phyloP scores from a whole-genome alignment of 2,113 vertebrate genomes.

The Odocoileus virginianus region DNA sequence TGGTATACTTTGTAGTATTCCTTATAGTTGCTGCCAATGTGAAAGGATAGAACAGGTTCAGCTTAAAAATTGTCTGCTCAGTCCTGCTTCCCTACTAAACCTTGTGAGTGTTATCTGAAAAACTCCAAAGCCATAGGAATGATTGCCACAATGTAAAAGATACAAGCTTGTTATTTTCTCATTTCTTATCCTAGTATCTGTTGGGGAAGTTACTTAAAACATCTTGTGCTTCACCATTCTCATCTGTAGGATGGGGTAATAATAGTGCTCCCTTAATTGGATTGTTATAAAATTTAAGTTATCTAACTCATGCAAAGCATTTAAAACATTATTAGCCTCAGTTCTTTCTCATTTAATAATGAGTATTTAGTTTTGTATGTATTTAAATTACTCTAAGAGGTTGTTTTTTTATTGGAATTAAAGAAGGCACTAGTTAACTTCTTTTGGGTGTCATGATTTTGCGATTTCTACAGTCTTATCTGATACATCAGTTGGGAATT shows the following conservation, averaged over 20 bases:
- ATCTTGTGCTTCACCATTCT: not conserved
- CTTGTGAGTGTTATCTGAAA: not conserved
- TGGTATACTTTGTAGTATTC: not conserved
- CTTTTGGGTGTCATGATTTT: not conserved
- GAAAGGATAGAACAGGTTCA: not conserved
- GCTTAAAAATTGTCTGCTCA: not conserved
- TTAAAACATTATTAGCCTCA: not conserved
- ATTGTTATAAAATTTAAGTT: not conserved
- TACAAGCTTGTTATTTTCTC: not conserved
- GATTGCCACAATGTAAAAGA: not conserved
- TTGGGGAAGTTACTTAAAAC: not conserved
- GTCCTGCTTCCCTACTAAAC: not conserved
- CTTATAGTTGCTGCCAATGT: not conserved
- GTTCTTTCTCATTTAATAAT: not conserved
- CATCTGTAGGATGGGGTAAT: not conserved
- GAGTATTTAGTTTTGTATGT: not conserved
- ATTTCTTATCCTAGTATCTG: not conserved
- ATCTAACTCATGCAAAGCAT: not conserved
- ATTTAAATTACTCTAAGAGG: not conserved
- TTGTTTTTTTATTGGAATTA: not conserved
- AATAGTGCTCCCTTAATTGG: not conserved
- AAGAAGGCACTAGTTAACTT: not conserved
- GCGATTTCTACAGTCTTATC: not conserved
- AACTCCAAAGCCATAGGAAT: not conserved
- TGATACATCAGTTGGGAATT: not conserved